phyloP scores from a whole-genome alignment of 2,888 invertebrate species.

The Sipunculus nudus region DNA sequence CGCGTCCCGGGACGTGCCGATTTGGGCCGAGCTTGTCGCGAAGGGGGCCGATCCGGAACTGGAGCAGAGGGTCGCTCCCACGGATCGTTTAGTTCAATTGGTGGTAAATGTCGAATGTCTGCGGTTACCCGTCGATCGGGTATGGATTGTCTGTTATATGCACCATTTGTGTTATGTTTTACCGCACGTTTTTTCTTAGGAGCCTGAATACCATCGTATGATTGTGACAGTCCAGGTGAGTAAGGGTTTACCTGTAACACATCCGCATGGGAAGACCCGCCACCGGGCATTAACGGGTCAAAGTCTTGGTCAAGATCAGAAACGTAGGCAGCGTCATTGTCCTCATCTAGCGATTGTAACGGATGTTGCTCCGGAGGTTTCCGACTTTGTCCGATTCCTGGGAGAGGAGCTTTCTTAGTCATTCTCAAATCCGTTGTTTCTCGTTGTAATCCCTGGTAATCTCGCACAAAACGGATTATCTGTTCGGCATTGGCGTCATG shows the following conservation, averaged over 20 bases:
- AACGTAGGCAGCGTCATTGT: not conserved
- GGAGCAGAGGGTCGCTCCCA: conserved; percentile 10
- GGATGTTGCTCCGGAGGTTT: no score
- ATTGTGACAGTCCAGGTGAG: not conserved
- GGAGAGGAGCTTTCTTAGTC: not conserved
- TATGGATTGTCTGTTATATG: no score
- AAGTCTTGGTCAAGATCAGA: conserved; percentile 3
- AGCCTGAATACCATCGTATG: not conserved
- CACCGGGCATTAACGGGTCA: no score
- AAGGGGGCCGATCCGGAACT: not conserved
- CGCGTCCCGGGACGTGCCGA: not conserved
- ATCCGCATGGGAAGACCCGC: not conserved
- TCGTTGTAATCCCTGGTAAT: conserved; percentile 14
- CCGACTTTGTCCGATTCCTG: conserved; percentile 16
- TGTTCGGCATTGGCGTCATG: not conserved
- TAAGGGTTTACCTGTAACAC: no score
- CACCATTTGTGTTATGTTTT: no score
- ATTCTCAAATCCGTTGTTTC: conserved; percentile 18
- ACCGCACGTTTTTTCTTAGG: no score
- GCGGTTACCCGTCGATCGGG: conserved; percentile 7
- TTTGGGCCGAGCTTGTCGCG: not conserved
- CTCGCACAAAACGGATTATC: conserved; percentile 13
- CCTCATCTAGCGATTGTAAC: not conserved
- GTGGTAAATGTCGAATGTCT: conserved; percentile 14
- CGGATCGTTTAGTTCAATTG: conserved; percentile 5